phyloP scores from a whole-genome alignment of 2,797 vertebrate genomes.

The Apodemus agrarius region DNA sequence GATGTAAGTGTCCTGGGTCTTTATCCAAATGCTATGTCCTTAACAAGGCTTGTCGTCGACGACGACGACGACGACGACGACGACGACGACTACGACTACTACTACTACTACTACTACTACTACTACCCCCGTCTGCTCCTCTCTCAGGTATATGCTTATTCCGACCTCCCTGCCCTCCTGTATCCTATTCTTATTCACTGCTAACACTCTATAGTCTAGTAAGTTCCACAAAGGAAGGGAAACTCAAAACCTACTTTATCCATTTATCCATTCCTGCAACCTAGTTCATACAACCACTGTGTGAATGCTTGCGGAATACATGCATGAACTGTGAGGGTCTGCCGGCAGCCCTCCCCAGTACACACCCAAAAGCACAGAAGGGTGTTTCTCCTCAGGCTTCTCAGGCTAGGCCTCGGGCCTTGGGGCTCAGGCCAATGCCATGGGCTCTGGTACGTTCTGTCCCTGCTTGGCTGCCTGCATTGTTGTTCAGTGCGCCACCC shows the following conservation, averaged over 20 bases:
- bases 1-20: not conserved
- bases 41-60: not conserved
- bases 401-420: not conserved
- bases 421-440: not conserved
- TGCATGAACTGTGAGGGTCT: not conserved
- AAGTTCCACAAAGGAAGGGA: not conserved
- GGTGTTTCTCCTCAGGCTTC: not conserved
- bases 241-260: not conserved
- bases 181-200: not conserved
- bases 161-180: not conserved
- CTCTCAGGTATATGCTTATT: not conserved
- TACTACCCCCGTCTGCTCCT: not conserved
- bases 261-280: not conserved
- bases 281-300: not conserved
- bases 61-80: fast-evolving
- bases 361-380: not conserved
- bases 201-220: not conserved
- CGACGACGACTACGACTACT: no score
- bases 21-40: not conserved
- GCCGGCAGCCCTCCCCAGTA: not conserved
- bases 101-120: no score
- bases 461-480: not conserved
- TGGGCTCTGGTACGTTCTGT: not conserved
- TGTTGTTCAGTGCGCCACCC: not conserved
- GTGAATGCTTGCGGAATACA: slow-evolving; percentile 1